These are phyloP conservation scores for Pangasius djambal DNA, from an alignment of 2,797 vertebrate genomes.

Conservation along the genomic window DNA sequence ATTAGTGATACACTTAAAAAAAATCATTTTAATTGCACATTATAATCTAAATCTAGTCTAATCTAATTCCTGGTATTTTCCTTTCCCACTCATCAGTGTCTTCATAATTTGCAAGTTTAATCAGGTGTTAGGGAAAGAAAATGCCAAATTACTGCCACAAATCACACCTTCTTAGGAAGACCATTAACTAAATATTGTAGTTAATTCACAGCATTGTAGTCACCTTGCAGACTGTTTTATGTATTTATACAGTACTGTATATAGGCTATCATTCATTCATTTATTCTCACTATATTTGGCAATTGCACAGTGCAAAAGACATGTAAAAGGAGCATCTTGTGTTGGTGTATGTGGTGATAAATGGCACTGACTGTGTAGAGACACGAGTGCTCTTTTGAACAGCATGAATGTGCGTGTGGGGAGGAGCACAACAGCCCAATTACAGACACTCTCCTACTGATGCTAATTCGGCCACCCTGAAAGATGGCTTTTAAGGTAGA, in stretches of 20 bases:
- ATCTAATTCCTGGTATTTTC: neutral
- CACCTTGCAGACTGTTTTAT: neutral
- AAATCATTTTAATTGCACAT: neutral
- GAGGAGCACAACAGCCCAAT: slow-evolving; percentile 33
- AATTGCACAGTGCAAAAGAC: neutral
- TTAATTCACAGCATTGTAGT: neutral
- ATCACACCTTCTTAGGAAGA: neutral
- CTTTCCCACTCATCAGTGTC: neutral
- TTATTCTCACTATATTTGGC: neutral
- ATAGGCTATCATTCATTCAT: neutral
- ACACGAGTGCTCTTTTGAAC: slow-evolving; percentile 48
- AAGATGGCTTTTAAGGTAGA: slow-evolving; percentile 55
- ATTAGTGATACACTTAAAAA: neutral
- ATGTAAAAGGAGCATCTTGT: neutral
- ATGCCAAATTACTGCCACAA: neutral
- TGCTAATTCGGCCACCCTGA: slow-evolving; percentile 42
- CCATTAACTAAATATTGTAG: neutral
- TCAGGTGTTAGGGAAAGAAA: neutral
- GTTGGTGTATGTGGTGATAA: slow-evolving; percentile 3
- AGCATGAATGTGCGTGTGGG: slow-evolving; percentile 23
- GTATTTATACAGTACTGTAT: neutral
- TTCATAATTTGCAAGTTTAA: neutral
- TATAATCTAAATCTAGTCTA: neutral
- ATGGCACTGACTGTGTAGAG: neutral
- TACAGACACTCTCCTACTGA: slow-evolving; percentile 16